Base-by-base conservation (phyloP, 1,140 invertebrate genomes). In the Eupristina koningsbergeri region DNA sequence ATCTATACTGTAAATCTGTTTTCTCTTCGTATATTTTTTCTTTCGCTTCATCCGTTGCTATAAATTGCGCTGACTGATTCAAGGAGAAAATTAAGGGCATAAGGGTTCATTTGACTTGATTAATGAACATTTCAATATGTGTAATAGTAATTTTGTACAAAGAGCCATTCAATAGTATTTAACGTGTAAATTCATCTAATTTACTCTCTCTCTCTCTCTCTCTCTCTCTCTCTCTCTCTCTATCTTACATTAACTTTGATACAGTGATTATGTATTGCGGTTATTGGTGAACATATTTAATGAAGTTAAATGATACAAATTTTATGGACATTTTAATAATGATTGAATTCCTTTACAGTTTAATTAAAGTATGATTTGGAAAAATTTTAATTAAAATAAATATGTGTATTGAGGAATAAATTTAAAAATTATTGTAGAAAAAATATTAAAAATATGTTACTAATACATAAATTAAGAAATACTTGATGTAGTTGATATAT, bases 91-190 rank as follows among this genome's bases (percentile, higher is more conserved):
- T 82, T 61, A 45, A 82, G 29, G 45, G 80, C 17, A 29, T 11
- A 31, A 50, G n/a, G 39, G 39, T 74, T 75, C 58, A n/a, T 81
- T 45, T 58, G 39, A 79, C 36, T 67, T 69, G 19, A 79, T 79
- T 79, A 50, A 53, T 45, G 45, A 80, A 80, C 39, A 53, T 53
- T 50, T 71, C 78, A 71, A 80, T 80, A 69, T 50, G 61, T 26
- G 31, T 31, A 26, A 78, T 11, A 63, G 41, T 39, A 15, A 78
- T 36, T 17, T 61, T 31, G n/a, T 64, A 36, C 0, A n/a, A 13
- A 11, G 45, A 34, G 0, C 19, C 0, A 8, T 34, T 31, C 15
- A 15, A n/a, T 50, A 41, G 63, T 79, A 41, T 69, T 67, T 79
- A 79, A 31, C 3, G 3, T 64, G 15, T 50, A 34, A 50, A 58